phyloP scores from a whole-genome alignment of 2,113 vertebrate genomes.

The Butastur rufipennis region DNA sequence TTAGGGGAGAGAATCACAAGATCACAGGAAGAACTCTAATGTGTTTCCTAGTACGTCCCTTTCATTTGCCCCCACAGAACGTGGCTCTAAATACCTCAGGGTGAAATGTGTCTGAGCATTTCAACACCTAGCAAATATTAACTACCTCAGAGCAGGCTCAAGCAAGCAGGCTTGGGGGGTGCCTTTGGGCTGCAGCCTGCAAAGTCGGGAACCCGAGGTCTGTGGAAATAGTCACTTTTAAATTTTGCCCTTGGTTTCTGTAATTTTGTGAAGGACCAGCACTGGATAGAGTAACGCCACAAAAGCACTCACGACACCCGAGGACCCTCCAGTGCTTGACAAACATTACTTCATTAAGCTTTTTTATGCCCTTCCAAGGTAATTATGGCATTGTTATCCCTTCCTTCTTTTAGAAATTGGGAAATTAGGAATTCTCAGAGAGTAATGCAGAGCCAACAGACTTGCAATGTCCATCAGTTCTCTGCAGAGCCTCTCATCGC shows the following conservation, averaged over 20 bases:
- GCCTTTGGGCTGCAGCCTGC: neutral
- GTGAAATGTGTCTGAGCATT: constrained; percentile 27
- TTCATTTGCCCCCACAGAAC: neutral
- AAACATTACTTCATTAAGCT: neutral
- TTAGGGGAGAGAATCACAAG: constrained; percentile 25
- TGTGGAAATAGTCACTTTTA: neutral
- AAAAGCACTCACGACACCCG: neutral
- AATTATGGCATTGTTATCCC: neutral
- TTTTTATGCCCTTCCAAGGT: neutral
- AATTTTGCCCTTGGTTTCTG: neutral
- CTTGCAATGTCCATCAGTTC: neutral
- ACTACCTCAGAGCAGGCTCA: neutral
- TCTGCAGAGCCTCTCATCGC: neutral
- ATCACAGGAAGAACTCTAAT: constrained; percentile 3
- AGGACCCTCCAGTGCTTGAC: neutral
- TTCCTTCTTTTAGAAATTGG: neutral
- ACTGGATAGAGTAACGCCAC: neutral
- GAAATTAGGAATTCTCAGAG: neutral
- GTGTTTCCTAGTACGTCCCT: neutral
- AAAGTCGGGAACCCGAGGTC: neutral
- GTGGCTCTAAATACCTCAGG: neutral
- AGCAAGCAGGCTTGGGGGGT: neutral
- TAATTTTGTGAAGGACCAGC: neutral
- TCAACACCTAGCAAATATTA: constrained; percentile 44
- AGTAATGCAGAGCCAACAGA: neutral